Percentiles rank a stretch among this genome's conserved stretches.
phyloP scores from a whole-genome alignment of 2,797 vertebrate species.

The Graptemys geographica region DNA sequence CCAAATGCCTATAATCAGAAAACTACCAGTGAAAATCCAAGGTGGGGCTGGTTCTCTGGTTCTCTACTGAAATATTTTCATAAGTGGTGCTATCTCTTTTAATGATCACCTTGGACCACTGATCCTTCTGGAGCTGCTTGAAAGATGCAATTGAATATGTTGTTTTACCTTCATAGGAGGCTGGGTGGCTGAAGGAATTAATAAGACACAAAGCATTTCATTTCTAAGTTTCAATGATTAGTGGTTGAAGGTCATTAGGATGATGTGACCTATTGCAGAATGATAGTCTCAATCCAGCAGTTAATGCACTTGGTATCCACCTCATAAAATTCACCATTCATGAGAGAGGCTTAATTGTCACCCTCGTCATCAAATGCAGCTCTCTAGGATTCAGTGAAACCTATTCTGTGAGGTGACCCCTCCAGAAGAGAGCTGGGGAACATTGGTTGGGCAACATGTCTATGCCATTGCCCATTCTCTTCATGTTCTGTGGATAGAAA shows the following conservation, averaged over 20 bases:
- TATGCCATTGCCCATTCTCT: neutral
- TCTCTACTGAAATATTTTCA: neutral
- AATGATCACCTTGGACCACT: neutral
- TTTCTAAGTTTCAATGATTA: neutral
- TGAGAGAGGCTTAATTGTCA: neutral
- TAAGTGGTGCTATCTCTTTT: neutral
- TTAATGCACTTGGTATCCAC: neutral
- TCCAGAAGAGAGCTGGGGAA: neutral
- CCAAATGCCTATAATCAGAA: neutral
- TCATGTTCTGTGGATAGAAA: neutral
- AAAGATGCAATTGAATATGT: neutral
- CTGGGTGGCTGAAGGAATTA: neutral
- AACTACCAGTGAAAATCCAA: neutral
- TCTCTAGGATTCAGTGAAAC: neutral
- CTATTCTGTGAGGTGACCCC: neutral
- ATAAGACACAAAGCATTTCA: neutral
- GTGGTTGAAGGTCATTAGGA: neutral
- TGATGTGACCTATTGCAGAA: neutral
- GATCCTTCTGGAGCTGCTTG: neutral
- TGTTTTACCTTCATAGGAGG: neutral
- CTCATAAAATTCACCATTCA: neutral
- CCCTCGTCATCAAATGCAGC: neutral
- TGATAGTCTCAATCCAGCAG: neutral
- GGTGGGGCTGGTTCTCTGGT: neutral
- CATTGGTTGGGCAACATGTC: neutral